Base-by-base conservation (phyloP, 2,797 vertebrate species). In the Tokudaia tokunoshimensis region DNA sequence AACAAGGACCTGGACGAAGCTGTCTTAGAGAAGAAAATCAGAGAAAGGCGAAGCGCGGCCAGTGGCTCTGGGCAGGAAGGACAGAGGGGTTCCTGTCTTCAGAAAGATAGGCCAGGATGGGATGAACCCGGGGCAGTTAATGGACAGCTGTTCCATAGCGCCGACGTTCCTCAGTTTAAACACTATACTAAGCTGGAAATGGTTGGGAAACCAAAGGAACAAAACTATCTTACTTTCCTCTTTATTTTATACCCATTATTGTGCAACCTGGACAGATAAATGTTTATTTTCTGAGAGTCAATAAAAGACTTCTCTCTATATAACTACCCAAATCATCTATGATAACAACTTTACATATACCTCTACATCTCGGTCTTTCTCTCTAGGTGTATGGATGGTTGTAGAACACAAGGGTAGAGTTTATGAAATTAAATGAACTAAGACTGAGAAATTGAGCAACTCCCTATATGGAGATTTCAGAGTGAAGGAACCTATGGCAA, bases 401-500 rank as follows among this genome's bases (percentile, higher is more conserved):
- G 15, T 61, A 41, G 47, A 95, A 87, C 59, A 34, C 50, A 72
- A 57, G 14, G 22, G 2, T 14, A 92, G 10, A 11, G 61, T 93
- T 95, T 88, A 81, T 83, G 15, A 93, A 86, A 87, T 72, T 80
- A 72, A 86, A n/a, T 82, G 14, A n/a, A 74, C 14, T 67, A 92
- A 79, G 15, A 63, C 9, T 75, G 95, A 90, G 34, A 96, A 85
- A 92, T 19, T 50, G 61, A 92, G 44, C 7, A 92, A 57, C 26
- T 83, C 82, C 2, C 26, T 79, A 85, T 2, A 22, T 88, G 22
- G 22, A 95, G 44, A 96, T 72, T 95, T 96, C 90, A 96, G 72
- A 95, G n/a, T 65, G 80, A 95, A 94, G 76, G 86, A 9, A 37
- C 85, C 90, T 96, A n/a, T 93, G 74, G 97, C 4, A 93, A 88